A percentile compares a stretch with the other conserved stretches of the same genome.
These are phyloP conservation scores for Diprion similis DNA, from an alignment of 1,140 invertebrate genomes.

Conservation along the genomic window DNA sequence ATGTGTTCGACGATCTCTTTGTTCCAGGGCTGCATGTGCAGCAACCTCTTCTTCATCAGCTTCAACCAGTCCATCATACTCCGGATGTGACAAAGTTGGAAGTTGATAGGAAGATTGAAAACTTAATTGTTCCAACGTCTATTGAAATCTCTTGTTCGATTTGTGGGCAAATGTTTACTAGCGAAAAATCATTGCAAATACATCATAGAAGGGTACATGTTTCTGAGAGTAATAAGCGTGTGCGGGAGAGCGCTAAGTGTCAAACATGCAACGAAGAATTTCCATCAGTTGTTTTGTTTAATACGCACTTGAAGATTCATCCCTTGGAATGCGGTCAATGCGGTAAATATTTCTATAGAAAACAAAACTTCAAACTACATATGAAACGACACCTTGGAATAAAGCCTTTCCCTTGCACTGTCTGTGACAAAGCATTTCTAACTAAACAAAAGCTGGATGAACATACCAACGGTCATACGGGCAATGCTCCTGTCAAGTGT, in stretches of 20 bases:
- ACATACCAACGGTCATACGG: constrained; percentile 83
- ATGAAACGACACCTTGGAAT: constrained; percentile 80
- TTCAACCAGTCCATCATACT: constrained; percentile 50
- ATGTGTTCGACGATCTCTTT: constrained; percentile 58
- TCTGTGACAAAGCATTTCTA: constrained; percentile 83
- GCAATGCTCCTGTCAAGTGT: constrained; percentile 82
- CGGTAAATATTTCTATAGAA: constrained; percentile 77
- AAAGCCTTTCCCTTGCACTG: constrained; percentile 76
- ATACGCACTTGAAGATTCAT: constrained; percentile 77
- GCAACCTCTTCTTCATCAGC: constrained; percentile 53
- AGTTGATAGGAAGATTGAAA: constrained; percentile 47
- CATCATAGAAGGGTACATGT: constrained; percentile 63
- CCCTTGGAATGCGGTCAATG: constrained; percentile 81
- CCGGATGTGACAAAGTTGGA: constrained; percentile 43
- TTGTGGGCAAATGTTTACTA: constrained; percentile 52
- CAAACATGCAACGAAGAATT: constrained; percentile 69
- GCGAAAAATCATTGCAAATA: constrained; percentile 60
- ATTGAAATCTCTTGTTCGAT: constrained; percentile 51
- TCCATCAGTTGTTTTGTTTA: constrained; percentile 66
- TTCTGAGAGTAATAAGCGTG: constrained; percentile 45
- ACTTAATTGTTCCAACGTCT: constrained; percentile 36
- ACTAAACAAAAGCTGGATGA: constrained; percentile 80
- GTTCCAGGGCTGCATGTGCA: constrained; percentile 52
- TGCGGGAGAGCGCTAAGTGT: constrained; percentile 61
- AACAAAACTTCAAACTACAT: constrained; percentile 77